Conservation (phyloP, 2,888 invertebrate genomes). For the Drosophila cognata region DNA sequence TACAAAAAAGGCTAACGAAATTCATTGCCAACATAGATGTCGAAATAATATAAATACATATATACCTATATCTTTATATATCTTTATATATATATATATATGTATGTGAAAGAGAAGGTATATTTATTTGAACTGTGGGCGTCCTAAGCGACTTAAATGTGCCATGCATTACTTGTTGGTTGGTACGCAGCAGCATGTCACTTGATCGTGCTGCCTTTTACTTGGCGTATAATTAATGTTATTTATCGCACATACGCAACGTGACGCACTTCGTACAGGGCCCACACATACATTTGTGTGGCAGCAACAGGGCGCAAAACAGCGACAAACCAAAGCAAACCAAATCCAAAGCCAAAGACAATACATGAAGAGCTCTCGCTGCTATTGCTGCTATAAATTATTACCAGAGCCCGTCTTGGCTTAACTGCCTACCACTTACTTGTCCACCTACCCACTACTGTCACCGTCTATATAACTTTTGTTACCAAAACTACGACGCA, state of each 20-base stretch:
- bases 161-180: conserved; percentile 47
- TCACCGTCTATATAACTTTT: conserved; percentile 44
- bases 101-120: neutral
- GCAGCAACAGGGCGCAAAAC: conserved; percentile 20
- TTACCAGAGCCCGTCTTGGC: conserved; percentile 43
- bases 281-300: conserved; percentile 31
- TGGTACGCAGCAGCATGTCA: conserved; percentile 50
- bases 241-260: conserved; percentile 68
- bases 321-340: conserved; percentile 2
- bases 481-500: conserved; percentile 34
- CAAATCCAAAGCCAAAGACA: conserved; percentile 42
- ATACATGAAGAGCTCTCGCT: conserved; percentile 55
- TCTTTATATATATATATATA: neutral
- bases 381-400: conserved; percentile 60
- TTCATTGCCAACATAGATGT: conserved; percentile 28
- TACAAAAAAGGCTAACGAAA: conserved; percentile 24
- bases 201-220: conserved; percentile 65
- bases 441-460: conserved; percentile 68
- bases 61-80: neutral
- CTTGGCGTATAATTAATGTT: conserved; percentile 66
- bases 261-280: conserved; percentile 52
- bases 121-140: conserved; percentile 36
- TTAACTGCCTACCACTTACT: conserved; percentile 62
- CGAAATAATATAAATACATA: conserved; percentile 8
- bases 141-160: conserved; percentile 51